phyloP scores from a whole-genome alignment of 2,797 vertebrate genomes.

The Macrochelys suwanniensis region DNA sequence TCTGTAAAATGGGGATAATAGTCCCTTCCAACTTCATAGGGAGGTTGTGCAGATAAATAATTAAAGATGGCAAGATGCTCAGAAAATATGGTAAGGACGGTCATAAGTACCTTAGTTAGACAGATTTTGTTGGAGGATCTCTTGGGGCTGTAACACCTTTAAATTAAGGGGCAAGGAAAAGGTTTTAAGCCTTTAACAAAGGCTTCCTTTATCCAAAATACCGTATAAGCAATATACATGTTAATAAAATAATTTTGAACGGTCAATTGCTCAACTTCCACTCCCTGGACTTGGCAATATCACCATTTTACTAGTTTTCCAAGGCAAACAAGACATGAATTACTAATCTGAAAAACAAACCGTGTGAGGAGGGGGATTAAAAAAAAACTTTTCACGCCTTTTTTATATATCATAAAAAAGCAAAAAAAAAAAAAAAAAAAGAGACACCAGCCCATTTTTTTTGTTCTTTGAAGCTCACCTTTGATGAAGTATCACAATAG shows the following conservation, averaged over 20 bases:
- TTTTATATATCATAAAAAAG: too few relatives aligned
- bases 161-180: neutral
- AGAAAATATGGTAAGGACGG: neutral
- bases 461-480: neutral
- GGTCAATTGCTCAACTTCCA: neutral
- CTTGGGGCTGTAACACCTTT: neutral
- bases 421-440: too few relatives aligned
- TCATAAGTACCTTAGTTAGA: neutral
- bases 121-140: neutral
- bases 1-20: neutral
- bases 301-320: neutral
- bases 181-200: neutral
- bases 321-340: neutral
- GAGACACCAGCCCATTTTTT: neutral
- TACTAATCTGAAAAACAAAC: neutral
- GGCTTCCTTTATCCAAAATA: neutral
- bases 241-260: neutral
- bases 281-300: neutral
- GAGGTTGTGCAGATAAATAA: neutral
- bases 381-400: too few relatives aligned
- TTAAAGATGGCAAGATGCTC: neutral
- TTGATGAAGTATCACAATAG: neutral
- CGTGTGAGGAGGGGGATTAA: too few relatives aligned
- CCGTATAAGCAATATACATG: neutral
- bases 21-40: neutral